Base-by-base conservation (phyloP, 2,888 invertebrate genomes). In the Agonum fuliginosum region DNA sequence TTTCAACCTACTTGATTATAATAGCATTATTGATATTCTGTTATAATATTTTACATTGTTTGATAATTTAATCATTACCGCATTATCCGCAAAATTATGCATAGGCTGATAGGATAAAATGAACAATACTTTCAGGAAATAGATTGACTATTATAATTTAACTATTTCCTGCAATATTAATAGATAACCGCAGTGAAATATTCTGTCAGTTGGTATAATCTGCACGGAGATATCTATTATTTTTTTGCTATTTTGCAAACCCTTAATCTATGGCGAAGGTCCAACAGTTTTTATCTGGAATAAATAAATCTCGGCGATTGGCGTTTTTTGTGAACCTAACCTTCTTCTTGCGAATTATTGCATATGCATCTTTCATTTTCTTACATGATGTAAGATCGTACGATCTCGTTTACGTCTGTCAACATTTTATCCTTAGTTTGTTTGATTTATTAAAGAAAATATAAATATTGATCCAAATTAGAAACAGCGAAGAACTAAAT, bases 241-340 rank as follows among this genome's bases (percentile, higher is more conserved):
- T 22, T 54, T 27, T 54, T 14, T 1, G 1, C 43, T 43, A 14
- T 54, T 24, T 12, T 12, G 3, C 27, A 22, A 22, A 12, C 12
- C 3, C 20, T 48, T 20, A 37, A 10, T 20, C 48, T 20, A 20
- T 48, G 20, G 54, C 37, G 10, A 17, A 17, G 34, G 30, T 62
- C 58, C 12, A 17, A 17, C 46, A 17, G 12, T 62, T 62, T 62
- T 62, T 62, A 62, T 62, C 27, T 54, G 10, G 14, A 17, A 30
- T 17, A 62, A 62, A 62, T 58, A 58, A 58, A 58, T 58, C 58
- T 30, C 27, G 3, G 0, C 5, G 17, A 62, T 62, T 30, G 30
- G n/a, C 8, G 1, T 58, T 30, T 58, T 62, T 30, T 12, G 2
- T 19, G 10, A 12, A n/a, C n/a, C n/a, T 14, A 54, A 34, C 17